Base-by-base conservation (phyloP, 2,113 vertebrate species). In the Oreamnos americanus region DNA sequence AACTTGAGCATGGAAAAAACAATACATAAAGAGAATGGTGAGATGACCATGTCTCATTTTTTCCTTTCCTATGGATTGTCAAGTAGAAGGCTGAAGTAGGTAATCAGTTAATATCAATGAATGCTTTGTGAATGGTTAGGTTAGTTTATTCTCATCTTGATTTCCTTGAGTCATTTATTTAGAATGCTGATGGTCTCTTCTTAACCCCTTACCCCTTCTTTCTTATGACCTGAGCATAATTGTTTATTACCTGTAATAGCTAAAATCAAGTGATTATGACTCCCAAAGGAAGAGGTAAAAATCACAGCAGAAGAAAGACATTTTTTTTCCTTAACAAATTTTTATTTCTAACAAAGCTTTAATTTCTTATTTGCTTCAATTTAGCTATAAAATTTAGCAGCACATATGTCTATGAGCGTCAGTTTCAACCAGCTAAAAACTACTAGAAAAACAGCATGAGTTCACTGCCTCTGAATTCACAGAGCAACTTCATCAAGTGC, bases 311-410 rank as follows among this genome's bases (percentile, higher is more conserved):
- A 76, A 92, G 57, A 49, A 67, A 76, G 19, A 7, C 36, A 12
- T 26, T 91, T 90, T 36, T 92, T 33, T 87, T 25, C 86, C 60
- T 15, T 78, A 78, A 78, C 39, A 78, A 43, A 28, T 21, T 81
- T 51, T 45, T 93, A 33, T 90, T 43, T 93, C 51, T 95, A 93
- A 74, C 30, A 79, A 79, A 67, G 19, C 53, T 87, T 78, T 91
- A 74, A 74, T 87, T 95, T 91, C 30, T 96, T 79, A 49, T 74
- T 85, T 96, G 30, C 43, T 91, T 92, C 53, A 67, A 82, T 39
- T 93, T 86, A 81, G 17, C 45, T 87, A 5, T 89, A 53, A 81
- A 87, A 74, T 87, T 60, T 84, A 93, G 93, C 6, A 81, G 30
- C 39, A 51, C 17, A 43, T 11, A 6, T 47, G 21, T 78, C 19